Percentiles rank a stretch among this genome's conserved stretches.
Evolutionary conservation across 2,113 vertebrate species (phyloP).

Genomic region (Poecile atricapillus): DNA sequence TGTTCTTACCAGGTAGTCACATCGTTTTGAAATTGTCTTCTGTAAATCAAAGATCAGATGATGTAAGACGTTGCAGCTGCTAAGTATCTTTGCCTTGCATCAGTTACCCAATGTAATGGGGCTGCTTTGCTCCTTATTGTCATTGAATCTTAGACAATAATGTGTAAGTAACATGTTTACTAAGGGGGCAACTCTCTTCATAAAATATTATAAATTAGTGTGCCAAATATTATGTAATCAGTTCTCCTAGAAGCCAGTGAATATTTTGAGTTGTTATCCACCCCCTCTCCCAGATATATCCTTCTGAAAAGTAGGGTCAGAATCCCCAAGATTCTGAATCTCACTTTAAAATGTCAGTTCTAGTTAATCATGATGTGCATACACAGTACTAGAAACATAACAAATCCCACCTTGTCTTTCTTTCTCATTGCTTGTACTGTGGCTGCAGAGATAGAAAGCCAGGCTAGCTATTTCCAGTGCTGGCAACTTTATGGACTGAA

Average conservation of each 20-base stretch:
- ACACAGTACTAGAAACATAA: fast-evolving
- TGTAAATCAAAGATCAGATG: neutral
- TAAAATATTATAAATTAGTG: neutral
- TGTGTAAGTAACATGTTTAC: neutral
- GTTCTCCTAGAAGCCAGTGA: neutral
- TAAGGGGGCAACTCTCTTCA: neutral
- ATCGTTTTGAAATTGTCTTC: neutral
- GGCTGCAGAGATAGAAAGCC: neutral
- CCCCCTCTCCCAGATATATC: neutral
- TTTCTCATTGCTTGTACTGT: neutral
- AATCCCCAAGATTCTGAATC: neutral
- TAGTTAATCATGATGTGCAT: neutral
- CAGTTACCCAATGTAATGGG: neutral
- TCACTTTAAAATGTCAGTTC: neutral
- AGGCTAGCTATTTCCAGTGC: neutral
- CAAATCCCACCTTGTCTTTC: neutral
- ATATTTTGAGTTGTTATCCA: neutral
- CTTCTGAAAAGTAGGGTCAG: neutral
- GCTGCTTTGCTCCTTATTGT: neutral
- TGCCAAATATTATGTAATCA: neutral
- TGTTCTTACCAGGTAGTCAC: neutral
- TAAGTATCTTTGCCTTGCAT: neutral
- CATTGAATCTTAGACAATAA: neutral
- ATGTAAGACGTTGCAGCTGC: neutral
- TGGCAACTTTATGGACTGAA: neutral